Percentiles rank a stretch among this genome's conserved stretches.
Conservation (phyloP, 2,113 vertebrate genomes). For the Chrysochloris asiatica region DNA sequence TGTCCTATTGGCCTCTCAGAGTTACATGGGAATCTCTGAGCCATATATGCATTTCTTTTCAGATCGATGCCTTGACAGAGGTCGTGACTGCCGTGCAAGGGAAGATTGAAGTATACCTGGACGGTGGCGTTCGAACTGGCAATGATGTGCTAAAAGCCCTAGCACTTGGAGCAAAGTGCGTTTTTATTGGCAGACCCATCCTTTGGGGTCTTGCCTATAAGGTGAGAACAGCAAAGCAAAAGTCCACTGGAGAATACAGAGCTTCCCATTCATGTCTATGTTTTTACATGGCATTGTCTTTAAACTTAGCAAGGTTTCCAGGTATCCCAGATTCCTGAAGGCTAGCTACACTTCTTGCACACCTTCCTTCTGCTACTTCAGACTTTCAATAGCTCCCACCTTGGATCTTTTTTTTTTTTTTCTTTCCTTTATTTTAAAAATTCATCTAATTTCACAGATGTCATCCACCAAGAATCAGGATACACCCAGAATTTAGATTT, state of each 20-base stretch:
- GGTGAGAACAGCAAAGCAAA: slow-evolving; percentile 81
- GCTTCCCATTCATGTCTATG: background rate
- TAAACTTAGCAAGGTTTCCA: background rate
- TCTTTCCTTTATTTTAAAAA: background rate
- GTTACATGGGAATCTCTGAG: background rate
- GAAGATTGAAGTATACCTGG: slow-evolving; percentile 92
- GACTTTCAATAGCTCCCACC: background rate
- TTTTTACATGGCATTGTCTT: background rate
- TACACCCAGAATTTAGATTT: background rate
- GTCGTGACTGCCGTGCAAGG: slow-evolving; percentile 91
- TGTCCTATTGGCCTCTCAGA: background rate
- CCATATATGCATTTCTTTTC: slow-evolving; percentile 48
- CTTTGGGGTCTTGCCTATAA: slow-evolving; percentile 96
- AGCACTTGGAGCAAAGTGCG: slow-evolving; percentile 94
- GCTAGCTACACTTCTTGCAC: fast-evolving
- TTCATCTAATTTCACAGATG: background rate
- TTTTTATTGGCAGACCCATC: slow-evolving; percentile 94
- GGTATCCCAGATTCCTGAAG: background rate
- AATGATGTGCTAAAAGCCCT: slow-evolving; percentile 93
- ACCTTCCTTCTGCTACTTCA: no score
- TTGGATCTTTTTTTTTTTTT: background rate
- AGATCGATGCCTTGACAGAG: slow-evolving; percentile 94
- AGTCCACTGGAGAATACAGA: background rate
- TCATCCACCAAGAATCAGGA: background rate
- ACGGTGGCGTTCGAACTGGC: slow-evolving; percentile 94